Conservation (phyloP, 2,888 invertebrate species). For the Pyrochroa serraticornis region DNA sequence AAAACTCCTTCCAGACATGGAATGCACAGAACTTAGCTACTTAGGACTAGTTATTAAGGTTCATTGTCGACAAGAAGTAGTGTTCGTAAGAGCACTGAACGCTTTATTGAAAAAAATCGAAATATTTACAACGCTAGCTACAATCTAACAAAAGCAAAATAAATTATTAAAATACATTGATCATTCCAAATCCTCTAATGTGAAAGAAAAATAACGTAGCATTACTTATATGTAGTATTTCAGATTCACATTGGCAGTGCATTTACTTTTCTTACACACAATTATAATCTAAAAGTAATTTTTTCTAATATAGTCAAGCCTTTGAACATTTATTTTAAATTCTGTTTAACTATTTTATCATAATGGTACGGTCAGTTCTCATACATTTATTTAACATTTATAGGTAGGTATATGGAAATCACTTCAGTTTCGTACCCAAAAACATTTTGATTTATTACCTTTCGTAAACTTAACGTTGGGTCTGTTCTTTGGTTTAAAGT, state of each 20-base stretch:
- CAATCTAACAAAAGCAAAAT: slow-evolving; percentile 14
- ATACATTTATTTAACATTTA: slow-evolving; percentile 29
- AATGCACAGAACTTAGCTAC: too few relatives aligned
- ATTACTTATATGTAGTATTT: slow-evolving; percentile 13
- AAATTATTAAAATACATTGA: slow-evolving; percentile 2
- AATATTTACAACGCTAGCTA: slow-evolving; percentile 37
- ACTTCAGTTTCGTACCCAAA: slow-evolving; percentile 2
- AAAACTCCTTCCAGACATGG: too few relatives aligned
- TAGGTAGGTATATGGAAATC: too few relatives aligned
- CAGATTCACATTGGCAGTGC: slow-evolving; percentile 49
- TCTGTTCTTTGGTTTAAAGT: slow-evolving; percentile 1
- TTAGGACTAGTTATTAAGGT: too few relatives aligned
- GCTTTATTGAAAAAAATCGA: slow-evolving; percentile 46
- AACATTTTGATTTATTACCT: slow-evolving; percentile 3
- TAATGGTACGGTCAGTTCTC: slow-evolving; percentile 36
- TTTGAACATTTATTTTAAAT: slow-evolving; percentile 32
- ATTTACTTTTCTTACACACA: slow-evolving; percentile 43
- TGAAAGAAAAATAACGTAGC: slow-evolving; percentile 4
- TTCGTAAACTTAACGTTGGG: not conserved
- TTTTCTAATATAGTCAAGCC: slow-evolving; percentile 22
- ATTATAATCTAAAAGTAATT: slow-evolving; percentile 27
- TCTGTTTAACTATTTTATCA: not conserved
- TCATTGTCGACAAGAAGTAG: too few relatives aligned
- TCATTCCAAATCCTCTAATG: not conserved
- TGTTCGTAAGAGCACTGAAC: slow-evolving; percentile 48